Evolutionary conservation across 2,888 invertebrate genomes (phyloP).

Genomic region (Acrobasis consociella): DNA sequence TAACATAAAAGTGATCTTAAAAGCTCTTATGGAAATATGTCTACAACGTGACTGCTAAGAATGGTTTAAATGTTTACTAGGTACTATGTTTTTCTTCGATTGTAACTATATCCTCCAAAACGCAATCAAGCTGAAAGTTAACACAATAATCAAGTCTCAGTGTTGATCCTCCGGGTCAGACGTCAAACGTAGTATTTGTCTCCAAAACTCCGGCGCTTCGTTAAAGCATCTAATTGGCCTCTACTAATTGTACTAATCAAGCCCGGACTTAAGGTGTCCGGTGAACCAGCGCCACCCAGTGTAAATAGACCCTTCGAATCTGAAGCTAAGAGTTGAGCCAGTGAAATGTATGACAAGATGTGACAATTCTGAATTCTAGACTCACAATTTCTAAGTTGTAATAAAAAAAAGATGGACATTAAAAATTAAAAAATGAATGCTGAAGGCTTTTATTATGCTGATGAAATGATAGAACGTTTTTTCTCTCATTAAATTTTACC

Average conservation of each 20-base stretch:
- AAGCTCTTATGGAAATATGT: no score
- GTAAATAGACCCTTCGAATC: conserved; percentile 29
- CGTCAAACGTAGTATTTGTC: conserved; percentile 68
- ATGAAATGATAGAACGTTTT: no score
- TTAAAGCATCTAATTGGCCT: conserved; percentile 72
- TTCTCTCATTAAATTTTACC: no score
- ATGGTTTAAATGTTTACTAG: no score
- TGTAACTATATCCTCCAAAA: neutral
- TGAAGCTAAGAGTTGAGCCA: neutral
- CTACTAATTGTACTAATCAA: conserved; percentile 56
- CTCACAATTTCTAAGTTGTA: no score
- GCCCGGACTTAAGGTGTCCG: conserved; percentile 72
- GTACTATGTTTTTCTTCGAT: neutral
- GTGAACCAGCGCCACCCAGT: conserved; percentile 31
- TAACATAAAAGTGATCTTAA: no score
- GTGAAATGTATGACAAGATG: neutral
- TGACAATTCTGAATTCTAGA: neutral
- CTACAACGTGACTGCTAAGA: no score
- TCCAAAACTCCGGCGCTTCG: conserved; percentile 62
- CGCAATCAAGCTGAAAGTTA: conserved; percentile 14
- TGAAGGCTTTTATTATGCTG: no score
- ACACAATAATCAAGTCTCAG: conserved; percentile 17
- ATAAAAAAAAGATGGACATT: no score
- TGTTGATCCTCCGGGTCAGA: conserved; percentile 53
- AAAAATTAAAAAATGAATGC: no score